Percentiles rank a stretch among this genome's conserved stretches.
These are phyloP conservation scores for Porites cylindrica DNA, from an alignment of 92 coral and sea anemone genomes.

Conservation along the genomic window DNA sequence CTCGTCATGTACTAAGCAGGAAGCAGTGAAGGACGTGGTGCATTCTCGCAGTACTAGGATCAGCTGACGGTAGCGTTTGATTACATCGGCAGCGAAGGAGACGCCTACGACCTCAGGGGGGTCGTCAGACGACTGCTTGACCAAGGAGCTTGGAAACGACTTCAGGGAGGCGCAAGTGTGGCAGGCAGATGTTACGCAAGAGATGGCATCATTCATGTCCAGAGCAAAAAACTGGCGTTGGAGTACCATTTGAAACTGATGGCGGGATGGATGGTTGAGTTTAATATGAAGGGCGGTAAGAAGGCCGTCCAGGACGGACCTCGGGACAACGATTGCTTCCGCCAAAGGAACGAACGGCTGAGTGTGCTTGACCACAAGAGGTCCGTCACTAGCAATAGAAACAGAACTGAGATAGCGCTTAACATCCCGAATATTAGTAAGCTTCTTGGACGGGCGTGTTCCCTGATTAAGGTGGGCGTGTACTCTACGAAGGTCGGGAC, in stretches of 20 bases:
- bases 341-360: not conserved
- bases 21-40: no score
- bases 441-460: conserved; percentile 37
- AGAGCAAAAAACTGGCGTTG: conserved; percentile 40
- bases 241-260: conserved; percentile 25
- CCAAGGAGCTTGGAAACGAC: no score
- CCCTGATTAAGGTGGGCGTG: conserved; percentile 29
- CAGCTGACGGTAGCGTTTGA: conserved; percentile 21
- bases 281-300: conserved; percentile 50
- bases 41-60: no score
- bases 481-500: no score
- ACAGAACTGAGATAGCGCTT: conserved; percentile 1
- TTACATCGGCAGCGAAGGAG: conserved; percentile 41
- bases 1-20: no score
- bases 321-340: conserved; percentile 31
- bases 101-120: conserved; percentile 43
- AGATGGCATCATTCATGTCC: conserved; percentile 46
- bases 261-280: conserved; percentile 44
- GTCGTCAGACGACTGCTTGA: conserved; percentile 5
- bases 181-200: conserved; percentile 10
- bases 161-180: no score
- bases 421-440: conserved; percentile 14
- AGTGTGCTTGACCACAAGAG: conserved; percentile 28
- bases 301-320: conserved; percentile 41
- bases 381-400: conserved; percentile 44